Conservation (phyloP, 2,113 vertebrate species). For the Phylloscopus trochilus region DNA sequence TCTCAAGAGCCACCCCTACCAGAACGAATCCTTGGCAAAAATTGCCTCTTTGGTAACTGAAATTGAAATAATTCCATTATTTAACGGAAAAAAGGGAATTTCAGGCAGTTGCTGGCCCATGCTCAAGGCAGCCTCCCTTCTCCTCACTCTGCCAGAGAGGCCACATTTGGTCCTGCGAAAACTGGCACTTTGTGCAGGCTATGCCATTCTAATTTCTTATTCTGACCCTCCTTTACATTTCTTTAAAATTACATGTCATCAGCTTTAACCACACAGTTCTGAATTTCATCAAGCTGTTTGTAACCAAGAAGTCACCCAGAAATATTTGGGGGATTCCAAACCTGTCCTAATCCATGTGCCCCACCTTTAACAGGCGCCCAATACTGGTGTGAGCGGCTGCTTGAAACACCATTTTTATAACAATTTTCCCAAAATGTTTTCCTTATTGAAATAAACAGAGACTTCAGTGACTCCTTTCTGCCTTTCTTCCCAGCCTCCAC, state of each 20-base stretch:
- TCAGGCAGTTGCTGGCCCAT: not conserved
- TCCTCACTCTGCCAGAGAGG: not conserved
- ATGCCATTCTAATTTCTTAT: not conserved
- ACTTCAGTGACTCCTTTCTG: not conserved
- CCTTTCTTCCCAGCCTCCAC: not conserved
- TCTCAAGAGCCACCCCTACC: not conserved
- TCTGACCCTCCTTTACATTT: not conserved
- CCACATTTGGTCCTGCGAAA: not conserved
- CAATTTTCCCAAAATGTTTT: not conserved
- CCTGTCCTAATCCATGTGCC: accelerated
- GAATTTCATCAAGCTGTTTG: not conserved
- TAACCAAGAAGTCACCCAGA: not conserved
- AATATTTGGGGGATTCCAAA: not conserved
- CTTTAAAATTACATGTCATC: not conserved
- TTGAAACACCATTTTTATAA: not conserved
- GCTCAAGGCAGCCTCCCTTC: not conserved
- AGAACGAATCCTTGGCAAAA: not conserved
- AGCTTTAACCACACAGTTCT: not conserved
- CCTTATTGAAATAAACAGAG: not conserved
- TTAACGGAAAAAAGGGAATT: not conserved
- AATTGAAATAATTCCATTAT: not conserved
- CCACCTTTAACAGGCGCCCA: accelerated
- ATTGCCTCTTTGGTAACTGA: not conserved
- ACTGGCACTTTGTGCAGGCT: not conserved
- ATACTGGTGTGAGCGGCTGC: accelerated